Base-by-base conservation (phyloP, 2,888 invertebrate species). In the Morpho helenor region DNA sequence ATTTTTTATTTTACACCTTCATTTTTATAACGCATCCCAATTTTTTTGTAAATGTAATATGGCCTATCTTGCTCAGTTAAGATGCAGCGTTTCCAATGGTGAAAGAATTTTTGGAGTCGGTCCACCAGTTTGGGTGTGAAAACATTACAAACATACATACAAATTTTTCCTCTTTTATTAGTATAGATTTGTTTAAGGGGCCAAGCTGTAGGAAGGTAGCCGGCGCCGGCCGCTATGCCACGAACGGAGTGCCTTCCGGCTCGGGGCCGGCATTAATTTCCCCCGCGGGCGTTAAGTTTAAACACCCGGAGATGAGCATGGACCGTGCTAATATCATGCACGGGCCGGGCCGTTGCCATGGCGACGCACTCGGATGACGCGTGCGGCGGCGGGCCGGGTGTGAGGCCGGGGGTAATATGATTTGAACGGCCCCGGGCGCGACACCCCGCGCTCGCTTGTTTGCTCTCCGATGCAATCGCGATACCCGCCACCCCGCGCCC, bases 321-420 rank as follows among this genome's bases (percentile, higher is more conserved):
- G 90, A 91, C 87, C 84, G 86, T 80, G 87, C 87, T 89, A 89
- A 89, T 89, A 85, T 89, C 84, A 89, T 88, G 89, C 88, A 88
- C 82, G 86, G 82, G 92, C 92, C 92, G 92, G 92, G 92, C 92
- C 85, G 93, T 93, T 91, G 91, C 92, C 92, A 91, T 92, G 91
- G 93, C 92, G 92, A 93, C 93, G 92, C 91, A 91, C 92, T 91
- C 91, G 92, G 92, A 93, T 93, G 92, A 93, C 92, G 93, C 92
- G 93, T 93, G 93, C 79, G 83, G 80, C 71, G 82, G 74, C 73
- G 68, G 74, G 73, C 67, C 65, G 77, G 80, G 87, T 82, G 84
- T 83, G 84, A 79, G 86, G 76, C 77, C 72, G 84, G 87, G 86
- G 89, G 89, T 89, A 88, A 89, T 88, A 90, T 89, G 89, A 89